Percentiles rank a stretch among this genome's conserved stretches.
phyloP scores from a whole-genome alignment of 1,140 invertebrate species.

The Pemphigus obesinymphae region DNA sequence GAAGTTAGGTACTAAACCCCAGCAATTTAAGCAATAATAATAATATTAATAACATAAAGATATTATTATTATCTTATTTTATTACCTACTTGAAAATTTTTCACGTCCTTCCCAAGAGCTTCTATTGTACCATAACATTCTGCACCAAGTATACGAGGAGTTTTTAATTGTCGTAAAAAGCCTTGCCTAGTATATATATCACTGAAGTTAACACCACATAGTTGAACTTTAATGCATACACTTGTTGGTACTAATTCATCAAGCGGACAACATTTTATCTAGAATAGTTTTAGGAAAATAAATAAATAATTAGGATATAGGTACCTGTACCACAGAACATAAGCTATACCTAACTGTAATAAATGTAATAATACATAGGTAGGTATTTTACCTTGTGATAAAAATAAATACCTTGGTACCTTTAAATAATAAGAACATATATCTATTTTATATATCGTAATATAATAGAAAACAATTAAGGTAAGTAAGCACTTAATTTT shows the following conservation, averaged over 20 bases:
- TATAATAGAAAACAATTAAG: too few relatives aligned
- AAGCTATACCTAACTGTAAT: too few relatives aligned
- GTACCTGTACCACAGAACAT: too few relatives aligned
- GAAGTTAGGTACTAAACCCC: too few relatives aligned
- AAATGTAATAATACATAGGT: too few relatives aligned
- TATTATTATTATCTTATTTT: conserved; percentile 34
- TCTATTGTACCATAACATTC: conserved; percentile 71
- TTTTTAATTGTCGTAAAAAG: conserved; percentile 48
- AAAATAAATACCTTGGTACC: too few relatives aligned
- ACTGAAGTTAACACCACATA: conserved; percentile 57
- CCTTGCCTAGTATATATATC: conserved; percentile 55
- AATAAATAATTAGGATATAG: too few relatives aligned
- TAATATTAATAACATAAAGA: not conserved
- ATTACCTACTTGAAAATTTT: conserved; percentile 60
- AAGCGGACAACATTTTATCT: conserved; percentile 45
- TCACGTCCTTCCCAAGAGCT: conserved; percentile 73
- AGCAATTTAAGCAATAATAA: not conserved
- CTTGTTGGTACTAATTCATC: conserved; percentile 49
- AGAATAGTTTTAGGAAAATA: too few relatives aligned
- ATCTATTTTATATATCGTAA: too few relatives aligned
- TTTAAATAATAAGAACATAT: too few relatives aligned
- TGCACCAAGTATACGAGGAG: conserved; percentile 53
- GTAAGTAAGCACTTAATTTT: too few relatives aligned
- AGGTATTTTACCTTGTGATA: too few relatives aligned
- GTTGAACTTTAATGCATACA: conserved; percentile 55